Base-by-base conservation (phyloP, 1,140 invertebrate species). In the Argopecten irradians region DNA sequence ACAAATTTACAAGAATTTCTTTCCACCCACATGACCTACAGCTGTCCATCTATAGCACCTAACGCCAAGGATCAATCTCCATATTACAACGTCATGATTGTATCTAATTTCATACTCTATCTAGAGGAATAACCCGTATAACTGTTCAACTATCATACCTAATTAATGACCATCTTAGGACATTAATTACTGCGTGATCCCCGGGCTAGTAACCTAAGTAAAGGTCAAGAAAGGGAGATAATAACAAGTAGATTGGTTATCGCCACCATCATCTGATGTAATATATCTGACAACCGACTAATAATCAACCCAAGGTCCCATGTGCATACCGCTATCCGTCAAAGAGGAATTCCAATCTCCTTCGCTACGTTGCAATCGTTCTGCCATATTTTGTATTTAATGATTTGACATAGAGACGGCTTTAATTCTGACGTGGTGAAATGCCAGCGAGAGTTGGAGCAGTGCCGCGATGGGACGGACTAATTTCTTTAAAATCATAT, bases 361-460 rank as follows among this genome's bases (percentile, higher is more conserved):
- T 71, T 71, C 55, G 8, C n/a, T 71, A 71, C 22, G 55, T 28
- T 7, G 55, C 28, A 71, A n/a, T 71, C 55, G 22, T 8, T 28
- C 55, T 16, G 55, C 55, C 55, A 71, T 71, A n/a, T 71, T 71
- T 46, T 71, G 55, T n/a, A 71, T 71, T 71, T 71, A 71, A 71
- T 71, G 55, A 71, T 71, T 22, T 71, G 55, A n/a, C 55, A 71
- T 71, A 11, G 28, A 71, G n/a, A 11, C 22, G 28, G 28, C n/a
- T 71, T 5, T 71, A 71, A 71, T 71, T n/a, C n/a, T n/a, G 0
- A 11, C 28, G 22, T 16, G 19, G n/a, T 71, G 55, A 8, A 16
- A 71, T 28, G 14, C 55, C 5, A 22, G 55, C 11, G 55, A n/a
- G n/a, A n/a, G n/a, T n/a, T n/a, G n/a, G n/a, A n/a, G n/a, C n/a